phyloP scores from a whole-genome alignment of 2,113 vertebrate genomes.

The Pelecanoides urinatrix region DNA sequence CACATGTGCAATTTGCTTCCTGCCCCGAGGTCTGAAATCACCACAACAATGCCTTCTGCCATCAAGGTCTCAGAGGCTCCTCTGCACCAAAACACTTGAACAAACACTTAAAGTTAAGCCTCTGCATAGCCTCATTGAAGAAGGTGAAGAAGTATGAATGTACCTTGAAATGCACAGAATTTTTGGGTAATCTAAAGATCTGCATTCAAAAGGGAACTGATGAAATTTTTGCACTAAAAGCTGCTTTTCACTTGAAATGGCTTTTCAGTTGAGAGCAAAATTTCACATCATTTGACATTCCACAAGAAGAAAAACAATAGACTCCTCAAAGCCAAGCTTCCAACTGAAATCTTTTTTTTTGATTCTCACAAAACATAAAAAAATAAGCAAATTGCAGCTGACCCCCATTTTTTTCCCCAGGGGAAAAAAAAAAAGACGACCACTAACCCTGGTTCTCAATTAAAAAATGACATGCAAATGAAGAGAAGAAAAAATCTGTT shows the following conservation, averaged over 20 bases:
- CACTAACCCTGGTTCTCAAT: not conserved
- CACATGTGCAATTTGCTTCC: not conserved
- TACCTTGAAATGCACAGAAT: not conserved
- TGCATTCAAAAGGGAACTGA: not conserved
- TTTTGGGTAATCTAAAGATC: not conserved
- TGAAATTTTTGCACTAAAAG: not conserved
- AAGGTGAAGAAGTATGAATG: not conserved
- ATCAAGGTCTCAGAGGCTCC: not conserved
- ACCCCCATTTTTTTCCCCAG: not conserved
- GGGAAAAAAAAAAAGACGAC: not conserved
- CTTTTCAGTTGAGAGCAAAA: not conserved
- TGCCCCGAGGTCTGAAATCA: not conserved
- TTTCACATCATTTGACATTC: not conserved
- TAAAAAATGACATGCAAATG: not conserved
- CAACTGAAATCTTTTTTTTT: not conserved
- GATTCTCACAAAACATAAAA: not conserved
- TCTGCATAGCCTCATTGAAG: not conserved
- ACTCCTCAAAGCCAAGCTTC: not conserved
- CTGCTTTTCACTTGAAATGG: not conserved
- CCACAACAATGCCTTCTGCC: conserved; percentile 13
- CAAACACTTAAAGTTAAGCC: not conserved
- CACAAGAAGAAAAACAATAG: not conserved
- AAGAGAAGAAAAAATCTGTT: not conserved
- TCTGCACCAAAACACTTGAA: conserved; percentile 14
- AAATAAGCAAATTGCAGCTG: not conserved